These are phyloP conservation scores for Camelus dromedarius DNA, from an alignment of 2,113 vertebrate genomes.

Conservation along the genomic window DNA sequence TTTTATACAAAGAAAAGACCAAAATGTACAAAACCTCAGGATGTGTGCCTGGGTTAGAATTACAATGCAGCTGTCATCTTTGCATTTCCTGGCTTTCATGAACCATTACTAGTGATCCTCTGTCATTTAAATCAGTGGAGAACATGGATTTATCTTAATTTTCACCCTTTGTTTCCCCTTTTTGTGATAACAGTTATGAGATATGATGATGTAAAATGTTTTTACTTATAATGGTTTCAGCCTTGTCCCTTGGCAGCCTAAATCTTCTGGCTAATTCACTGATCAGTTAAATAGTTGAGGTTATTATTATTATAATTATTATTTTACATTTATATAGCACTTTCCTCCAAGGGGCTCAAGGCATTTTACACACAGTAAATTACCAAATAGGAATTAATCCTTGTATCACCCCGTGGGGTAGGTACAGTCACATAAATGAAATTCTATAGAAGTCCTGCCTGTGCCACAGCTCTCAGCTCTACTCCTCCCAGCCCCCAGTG, in stretches of 20 bases:
- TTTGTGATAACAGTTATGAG: constrained; percentile 85
- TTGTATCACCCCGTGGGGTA: constrained; percentile 72
- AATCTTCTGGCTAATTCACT: constrained; percentile 88
- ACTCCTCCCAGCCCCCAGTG: neutral
- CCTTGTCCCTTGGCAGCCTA: constrained; percentile 85
- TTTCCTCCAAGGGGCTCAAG: constrained; percentile 80
- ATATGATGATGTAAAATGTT: constrained; percentile 76
- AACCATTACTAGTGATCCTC: constrained; percentile 73
- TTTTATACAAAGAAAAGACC: constrained; percentile 58
- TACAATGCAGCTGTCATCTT: constrained; percentile 73
- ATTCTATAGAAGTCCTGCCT: constrained; percentile 37
- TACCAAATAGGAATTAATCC: constrained; percentile 83
- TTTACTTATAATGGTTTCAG: constrained; percentile 86
- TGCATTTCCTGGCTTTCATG: constrained; percentile 70
- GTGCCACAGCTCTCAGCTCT: constrained; percentile 22
- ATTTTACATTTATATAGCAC: constrained; percentile 84
- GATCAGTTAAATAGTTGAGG: constrained; percentile 83
- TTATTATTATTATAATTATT: constrained; percentile 84
- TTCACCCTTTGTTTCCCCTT: constrained; percentile 80
- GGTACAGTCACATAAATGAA: constrained; percentile 70
- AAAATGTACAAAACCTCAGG: constrained; percentile 57
- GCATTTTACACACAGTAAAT: constrained; percentile 79
- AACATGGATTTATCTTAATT: constrained; percentile 82
- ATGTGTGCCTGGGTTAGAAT: constrained; percentile 62
- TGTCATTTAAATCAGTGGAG: constrained; percentile 76